Evolutionary conservation across 1,140 invertebrate genomes (phyloP), one percentile per base, ranked within the genome.

Genomic region (Drosophila insularis): DNA sequence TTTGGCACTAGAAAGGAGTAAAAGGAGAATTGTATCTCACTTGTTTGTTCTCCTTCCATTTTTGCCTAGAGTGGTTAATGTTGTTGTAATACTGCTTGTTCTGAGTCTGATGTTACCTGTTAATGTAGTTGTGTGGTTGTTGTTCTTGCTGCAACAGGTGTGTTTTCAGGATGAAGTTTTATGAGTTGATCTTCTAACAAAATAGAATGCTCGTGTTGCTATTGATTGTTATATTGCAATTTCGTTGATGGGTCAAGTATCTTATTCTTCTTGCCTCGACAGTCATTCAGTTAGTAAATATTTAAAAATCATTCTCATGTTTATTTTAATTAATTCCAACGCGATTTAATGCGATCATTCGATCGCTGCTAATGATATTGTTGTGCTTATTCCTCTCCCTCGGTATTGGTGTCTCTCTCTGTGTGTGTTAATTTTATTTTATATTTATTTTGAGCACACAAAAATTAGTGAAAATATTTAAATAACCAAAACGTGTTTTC

Each of bases 401-500:
- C 14, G 31, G 8, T 3, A 0, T 23, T 19, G 7, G 27, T 39
- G 27, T 75, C 56, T 80, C 63, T 81, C 56, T 68, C 37, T 69
- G 37, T 80, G 69, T 75, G 37, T 68, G 50, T 67, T 67, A 59
- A 58, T 80, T 69, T 65, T 61, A 37, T 43, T 61, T 61, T n/a
- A 21, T 67, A 72, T 64, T 72, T 68, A 39, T 65, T 68, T 74
- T 37, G 53, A 59, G 54, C 58, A 68, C 58, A 70, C 63, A 74
- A 43, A 70, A 74, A 78, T 89, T 71, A 55, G 84, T 66, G 63
- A 80, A 87, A 89, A 87, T 87, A 89, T 87, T 87, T 89, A 84
- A 87, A 87, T 74, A 87, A 79, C 68, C 73, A 13, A 80, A 87
- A 87, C 84, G 84, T 89, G 84, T 89, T 89, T 64, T 67, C 63